Conservation (phyloP, 2,888 invertebrate genomes). For the Mythimna vitellina region DNA sequence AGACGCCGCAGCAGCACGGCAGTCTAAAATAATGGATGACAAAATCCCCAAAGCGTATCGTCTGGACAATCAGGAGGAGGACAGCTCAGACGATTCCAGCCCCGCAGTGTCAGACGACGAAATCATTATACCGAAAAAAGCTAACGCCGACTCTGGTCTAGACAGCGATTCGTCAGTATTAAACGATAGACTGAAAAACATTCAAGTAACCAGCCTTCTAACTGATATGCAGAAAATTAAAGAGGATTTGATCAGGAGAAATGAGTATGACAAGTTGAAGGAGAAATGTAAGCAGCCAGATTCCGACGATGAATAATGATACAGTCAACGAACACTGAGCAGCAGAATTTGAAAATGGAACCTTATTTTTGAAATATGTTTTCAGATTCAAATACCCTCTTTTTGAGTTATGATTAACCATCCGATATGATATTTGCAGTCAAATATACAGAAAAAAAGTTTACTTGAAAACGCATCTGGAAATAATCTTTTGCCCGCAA, state of each 20-base stretch:
- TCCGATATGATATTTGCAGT: too few relatives aligned
- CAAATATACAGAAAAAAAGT: too few relatives aligned
- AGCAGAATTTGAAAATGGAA: too few relatives aligned
- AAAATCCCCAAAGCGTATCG: constrained; percentile 85
- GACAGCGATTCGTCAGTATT: constrained; percentile 77
- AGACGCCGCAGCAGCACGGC: constrained; percentile 37
- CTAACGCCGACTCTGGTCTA: constrained; percentile 79
- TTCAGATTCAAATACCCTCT: too few relatives aligned
- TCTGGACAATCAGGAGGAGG: constrained; percentile 65
- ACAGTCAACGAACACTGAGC: neutral
- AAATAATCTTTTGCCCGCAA: neutral
- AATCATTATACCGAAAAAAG: constrained; percentile 48
- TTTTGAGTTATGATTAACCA: too few relatives aligned
- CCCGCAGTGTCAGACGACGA: constrained; percentile 74
- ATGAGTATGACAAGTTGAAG: constrained; percentile 85
- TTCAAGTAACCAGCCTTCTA: constrained; percentile 83
- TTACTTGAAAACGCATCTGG: too few relatives aligned
- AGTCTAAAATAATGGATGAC: constrained; percentile 68
- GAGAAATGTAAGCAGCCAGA: constrained; percentile 79
- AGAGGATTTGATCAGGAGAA: constrained; percentile 81
- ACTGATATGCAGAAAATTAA: constrained; percentile 86
- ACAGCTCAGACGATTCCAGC: constrained; percentile 77
- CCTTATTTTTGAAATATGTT: too few relatives aligned
- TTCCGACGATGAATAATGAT: constrained; percentile 76
- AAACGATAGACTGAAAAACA: constrained; percentile 72